Evolutionary conservation across 2,113 vertebrate genomes (phyloP), one percentile per base, ranked within the genome.

Genomic region (Notothenia coriiceps): DNA sequence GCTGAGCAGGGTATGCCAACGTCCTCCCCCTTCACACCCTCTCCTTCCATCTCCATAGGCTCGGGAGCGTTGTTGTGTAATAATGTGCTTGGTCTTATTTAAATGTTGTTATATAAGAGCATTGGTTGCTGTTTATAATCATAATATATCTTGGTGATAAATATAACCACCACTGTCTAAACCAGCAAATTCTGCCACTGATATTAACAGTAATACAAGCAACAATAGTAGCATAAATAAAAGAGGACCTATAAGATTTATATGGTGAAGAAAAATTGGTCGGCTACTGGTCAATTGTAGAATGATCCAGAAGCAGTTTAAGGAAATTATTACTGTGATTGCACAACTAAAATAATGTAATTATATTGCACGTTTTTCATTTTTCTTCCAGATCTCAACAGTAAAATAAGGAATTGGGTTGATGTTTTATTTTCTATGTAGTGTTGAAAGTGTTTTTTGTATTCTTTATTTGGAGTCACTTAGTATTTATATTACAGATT

Each of bases 61-160:
- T 22, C 84, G 46, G 79, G 61, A 73, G 77, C 22, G 64, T 67
- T 78, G 86, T 91, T 92, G 89, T 86, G 87, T 90, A 90, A 91
- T 87, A 74, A 79, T 74, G 74, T 85, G 84, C 75, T 73, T 79
- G 62, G 68, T 85, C 82, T 83, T 73, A 86, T 84, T 54, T 86
- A 75, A 90, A 87, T 67, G 46, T 59, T 2, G 20, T 94, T 91
- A 88, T 54, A 70, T 89, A 89, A 90, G 56, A 77, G 6, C 50
- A 76, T 50, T 5, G 67, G 5, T 54, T 56, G 63, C 20, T 83
- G 52, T 74, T 14, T 15, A 51, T 40, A 20, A 43, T 44, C 0
- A 46, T 63, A 63, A 22, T 62, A 46, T 18, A 47, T 65, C 15
- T 25, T 22, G 50, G 10, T 17, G 7, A 15, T n/a, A 40, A 64